phyloP scores from a whole-genome alignment of 2,888 invertebrate species.

The Temnothorax unifasciatus region DNA sequence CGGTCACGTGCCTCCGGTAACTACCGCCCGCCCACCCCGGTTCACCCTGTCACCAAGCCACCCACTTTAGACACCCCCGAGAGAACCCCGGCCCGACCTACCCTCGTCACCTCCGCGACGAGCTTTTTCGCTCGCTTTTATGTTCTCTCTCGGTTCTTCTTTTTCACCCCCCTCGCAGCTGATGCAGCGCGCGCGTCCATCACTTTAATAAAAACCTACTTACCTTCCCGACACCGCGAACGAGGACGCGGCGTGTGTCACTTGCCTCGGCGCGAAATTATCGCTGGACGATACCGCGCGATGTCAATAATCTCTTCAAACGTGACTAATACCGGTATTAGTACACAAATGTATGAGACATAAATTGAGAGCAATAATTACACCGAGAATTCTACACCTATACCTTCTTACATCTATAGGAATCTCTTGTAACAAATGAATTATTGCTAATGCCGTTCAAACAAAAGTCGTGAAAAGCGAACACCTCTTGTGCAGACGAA shows the following conservation, averaged over 20 bases:
- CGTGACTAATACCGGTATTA: neutral
- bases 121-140: conserved; percentile 75
- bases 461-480: neutral
- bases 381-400: neutral
- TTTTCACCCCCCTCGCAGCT: conserved; percentile 22
- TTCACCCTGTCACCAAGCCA: conserved; percentile 81
- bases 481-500: neutral
- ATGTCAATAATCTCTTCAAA: conserved; percentile 19
- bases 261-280: conserved; percentile 58
- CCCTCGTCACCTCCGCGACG: conserved; percentile 81
- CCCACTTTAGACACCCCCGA: conserved; percentile 82
- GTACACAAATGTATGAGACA: neutral
- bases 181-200: conserved; percentile 48
- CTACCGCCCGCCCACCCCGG: conserved; percentile 69
- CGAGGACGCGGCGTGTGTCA: conserved; percentile 53
- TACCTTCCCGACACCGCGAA: conserved; percentile 71
- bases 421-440: neutral
- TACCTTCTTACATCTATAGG: neutral
- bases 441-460: neutral
- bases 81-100: conserved; percentile 69
- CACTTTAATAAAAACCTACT: conserved; percentile 82
- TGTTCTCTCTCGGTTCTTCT: conserved; percentile 62
- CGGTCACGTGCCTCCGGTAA: conserved; percentile 81
- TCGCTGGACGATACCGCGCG: conserved; percentile 59
- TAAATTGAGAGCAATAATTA: neutral